Evolutionary conservation across 1,140 invertebrate species (phyloP), one percentile per base, ranked within the genome.

Genomic region (Tetragonula clypearis): DNA sequence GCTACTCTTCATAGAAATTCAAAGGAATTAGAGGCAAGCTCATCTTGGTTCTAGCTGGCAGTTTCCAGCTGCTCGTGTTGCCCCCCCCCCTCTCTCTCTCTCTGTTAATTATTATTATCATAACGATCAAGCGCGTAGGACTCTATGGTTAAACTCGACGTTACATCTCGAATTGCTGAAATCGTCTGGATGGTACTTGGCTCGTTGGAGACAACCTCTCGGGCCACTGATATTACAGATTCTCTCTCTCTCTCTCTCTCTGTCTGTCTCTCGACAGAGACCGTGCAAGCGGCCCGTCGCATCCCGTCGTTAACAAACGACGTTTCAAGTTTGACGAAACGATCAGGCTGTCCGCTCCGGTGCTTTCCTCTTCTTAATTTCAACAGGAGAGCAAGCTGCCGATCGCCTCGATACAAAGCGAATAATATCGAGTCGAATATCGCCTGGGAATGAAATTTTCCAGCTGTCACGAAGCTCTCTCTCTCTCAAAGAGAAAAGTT

Each of bases 51-150:
- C 26, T 35, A 41, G 41, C 41, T 41, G 5, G 6, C 30, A 15
- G 65, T 26, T 55, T 30, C 26, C 23, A 49, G 60, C 60, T 55
- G 76, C 66, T 41, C 41, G 41, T 60, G 65, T n/a, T 62, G 21
- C 11, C 19, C 41, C 17, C 30, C 30, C 30, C 1, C 30, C 30
- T 30, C 30, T 30, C 30, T 30, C 1, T 58, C 41, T 78, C 35
- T 75, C 73, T 82, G 72, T 87, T 88, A 88, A 88, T 88, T 88
- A 88, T 88, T 88, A 88, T 88, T 88, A 88, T 88, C 79, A 81
- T 75, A 72, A 79, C 74, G 69, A 62, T 55, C 60, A 62, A 81
- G 74, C 68, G 82, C 41, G 41, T 41, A 75, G 60, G 68, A 72
- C 82, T 88, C 82, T 74, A 87, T 88, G 82, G 82, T 21, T 86